A percentile compares a stretch with the other conserved stretches of the same genome.
Evolutionary conservation across 2,888 invertebrate species (phyloP).

Genomic region (Melinopterus prodromus): DNA sequence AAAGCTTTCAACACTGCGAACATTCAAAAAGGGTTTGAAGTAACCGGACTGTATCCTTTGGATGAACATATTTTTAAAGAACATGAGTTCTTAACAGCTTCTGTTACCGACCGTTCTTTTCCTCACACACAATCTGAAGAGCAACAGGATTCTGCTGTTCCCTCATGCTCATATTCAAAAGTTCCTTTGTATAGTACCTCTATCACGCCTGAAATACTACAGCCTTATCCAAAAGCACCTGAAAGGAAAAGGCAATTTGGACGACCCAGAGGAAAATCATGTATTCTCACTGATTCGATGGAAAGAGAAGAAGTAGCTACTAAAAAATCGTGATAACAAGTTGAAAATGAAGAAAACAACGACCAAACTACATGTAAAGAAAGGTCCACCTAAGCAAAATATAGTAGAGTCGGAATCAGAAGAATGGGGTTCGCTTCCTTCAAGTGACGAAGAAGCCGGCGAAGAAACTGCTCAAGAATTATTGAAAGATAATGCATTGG

Average conservation of each 20-base stretch:
- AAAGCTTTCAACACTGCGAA: slow-evolving; percentile 41
- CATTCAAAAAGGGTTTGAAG: slow-evolving; percentile 39
- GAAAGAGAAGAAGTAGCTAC: neutral
- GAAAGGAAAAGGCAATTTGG: neutral
- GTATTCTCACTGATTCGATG: neutral
- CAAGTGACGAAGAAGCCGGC: too few relatives aligned
- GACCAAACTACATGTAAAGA: neutral
- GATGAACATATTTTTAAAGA: slow-evolving; percentile 40
- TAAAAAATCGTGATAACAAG: neutral
- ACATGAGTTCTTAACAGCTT: neutral
- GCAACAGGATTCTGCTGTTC: neutral
- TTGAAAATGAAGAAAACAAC: neutral
- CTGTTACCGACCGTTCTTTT: neutral
- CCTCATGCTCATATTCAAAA: neutral
- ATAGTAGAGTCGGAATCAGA: neutral
- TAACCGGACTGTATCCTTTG: slow-evolving; percentile 39
- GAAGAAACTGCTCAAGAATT: too few relatives aligned
- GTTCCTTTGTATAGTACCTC: neutral
- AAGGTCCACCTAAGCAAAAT: too few relatives aligned
- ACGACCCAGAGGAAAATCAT: slow-evolving; percentile 4
- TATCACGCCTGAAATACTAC: slow-evolving; percentile 30
- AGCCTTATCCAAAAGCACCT: slow-evolving; percentile 32
- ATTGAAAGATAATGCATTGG: too few relatives aligned
- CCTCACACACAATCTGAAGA: neutral
- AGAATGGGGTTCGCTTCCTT: neutral